A percentile compares a stretch with the other conserved stretches of the same genome.
phyloP scores from a whole-genome alignment of 2,888 invertebrate species.

The Plagodis dolabraria region DNA sequence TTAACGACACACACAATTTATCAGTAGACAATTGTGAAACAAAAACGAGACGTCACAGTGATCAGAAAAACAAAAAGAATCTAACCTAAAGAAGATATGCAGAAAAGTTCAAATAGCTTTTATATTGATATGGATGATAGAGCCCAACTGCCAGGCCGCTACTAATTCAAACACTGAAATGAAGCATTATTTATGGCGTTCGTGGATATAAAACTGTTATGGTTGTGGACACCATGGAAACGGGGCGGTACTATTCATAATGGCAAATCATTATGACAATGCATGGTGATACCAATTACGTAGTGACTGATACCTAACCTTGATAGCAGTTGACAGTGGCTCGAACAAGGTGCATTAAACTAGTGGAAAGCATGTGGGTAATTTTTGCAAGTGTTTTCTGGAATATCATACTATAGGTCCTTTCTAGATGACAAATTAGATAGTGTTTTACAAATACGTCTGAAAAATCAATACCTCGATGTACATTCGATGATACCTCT shows the following conservation, averaged over 20 bases:
- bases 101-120: too few species aligned
- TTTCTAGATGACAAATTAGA: too few species aligned
- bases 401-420: too few species aligned
- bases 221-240: conserved; percentile 65
- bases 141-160: conserved; percentile 3
- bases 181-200: conserved; percentile 32
- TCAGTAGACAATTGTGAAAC: neutral
- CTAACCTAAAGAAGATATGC: conserved; percentile 1
- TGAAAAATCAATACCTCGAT: too few species aligned
- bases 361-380: too few species aligned
- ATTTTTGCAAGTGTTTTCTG: too few species aligned
- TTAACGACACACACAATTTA: conserved; percentile 26
- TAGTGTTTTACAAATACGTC: too few species aligned
- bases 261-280: conserved; percentile 55
- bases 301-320: too few species aligned
- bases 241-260: conserved; percentile 48
- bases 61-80: neutral
- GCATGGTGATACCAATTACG: neutral
- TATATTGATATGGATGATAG: too few species aligned
- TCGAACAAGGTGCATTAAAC: too few species aligned
- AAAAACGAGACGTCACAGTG: conserved; percentile 8
- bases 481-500: too few species aligned
- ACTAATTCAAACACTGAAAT: conserved; percentile 29
- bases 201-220: conserved; percentile 59
- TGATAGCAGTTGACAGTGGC: too few species aligned